These are phyloP conservation scores for Ormyrus pomaceus DNA, from an alignment of 2,888 invertebrate genomes.

Conservation along the genomic window DNA sequence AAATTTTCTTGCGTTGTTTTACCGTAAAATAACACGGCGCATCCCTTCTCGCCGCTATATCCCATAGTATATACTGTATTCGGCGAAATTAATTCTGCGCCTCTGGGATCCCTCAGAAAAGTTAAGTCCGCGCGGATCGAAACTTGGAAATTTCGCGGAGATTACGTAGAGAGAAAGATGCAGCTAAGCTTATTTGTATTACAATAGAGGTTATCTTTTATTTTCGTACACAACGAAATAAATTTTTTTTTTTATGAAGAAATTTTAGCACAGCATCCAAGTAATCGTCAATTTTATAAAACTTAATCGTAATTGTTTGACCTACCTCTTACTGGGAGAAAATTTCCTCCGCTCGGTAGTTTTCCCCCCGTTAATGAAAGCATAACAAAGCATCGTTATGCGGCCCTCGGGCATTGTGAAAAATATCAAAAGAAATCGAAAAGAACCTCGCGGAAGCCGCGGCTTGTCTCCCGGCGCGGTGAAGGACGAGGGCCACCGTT, in stretches of 20 bases:
- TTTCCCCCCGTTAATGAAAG: not conserved
- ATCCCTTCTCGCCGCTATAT: not conserved
- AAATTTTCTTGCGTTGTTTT: not conserved
- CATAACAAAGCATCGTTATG: too few species aligned
- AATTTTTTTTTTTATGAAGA: not conserved
- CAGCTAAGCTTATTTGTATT: too few species aligned
- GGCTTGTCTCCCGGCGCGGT: not conserved
- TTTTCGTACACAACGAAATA: not conserved
- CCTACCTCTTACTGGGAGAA: not conserved
- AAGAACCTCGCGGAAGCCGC: conserved; percentile 4
- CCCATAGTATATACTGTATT: too few species aligned
- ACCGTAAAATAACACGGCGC: not conserved
- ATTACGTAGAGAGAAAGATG: not conserved
- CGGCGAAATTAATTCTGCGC: conserved; percentile 27
- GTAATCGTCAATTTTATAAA: too few species aligned
- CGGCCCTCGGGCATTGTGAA: not conserved
- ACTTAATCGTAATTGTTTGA: too few species aligned
- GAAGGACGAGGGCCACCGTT: conserved; percentile 7
- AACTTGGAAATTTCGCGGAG: conserved; percentile 10
- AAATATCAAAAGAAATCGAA: conserved; percentile 3
- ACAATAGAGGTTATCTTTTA: not conserved
- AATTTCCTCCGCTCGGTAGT: not conserved
- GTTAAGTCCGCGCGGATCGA: not conserved
- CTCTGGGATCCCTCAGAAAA: not conserved
- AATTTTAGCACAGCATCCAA: too few species aligned